A percentile compares a stretch with the other conserved stretches of the same genome.
Evolutionary conservation across 2,113 vertebrate species (phyloP).

Genomic region (Zootoca vivipara): DNA sequence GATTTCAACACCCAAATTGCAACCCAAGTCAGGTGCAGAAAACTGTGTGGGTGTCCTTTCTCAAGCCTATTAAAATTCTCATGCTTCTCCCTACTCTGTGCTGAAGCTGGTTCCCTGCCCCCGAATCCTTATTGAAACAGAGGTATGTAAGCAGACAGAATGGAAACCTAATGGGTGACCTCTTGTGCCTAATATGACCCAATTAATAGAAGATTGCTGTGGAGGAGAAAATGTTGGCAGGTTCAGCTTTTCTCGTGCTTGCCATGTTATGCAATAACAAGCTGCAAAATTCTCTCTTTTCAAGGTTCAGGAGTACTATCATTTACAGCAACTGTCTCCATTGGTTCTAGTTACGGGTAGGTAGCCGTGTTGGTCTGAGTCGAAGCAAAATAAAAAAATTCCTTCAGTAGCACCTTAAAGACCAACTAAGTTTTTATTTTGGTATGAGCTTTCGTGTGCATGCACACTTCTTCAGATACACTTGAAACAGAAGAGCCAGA

Average conservation of each 20-base stretch:
- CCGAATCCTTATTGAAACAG: too few species aligned
- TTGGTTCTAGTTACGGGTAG: too few species aligned
- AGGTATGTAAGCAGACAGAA: not conserved
- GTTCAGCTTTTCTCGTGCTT: not conserved
- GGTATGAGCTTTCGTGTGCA: too few species aligned
- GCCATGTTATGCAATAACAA: not conserved
- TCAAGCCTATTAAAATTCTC: not conserved
- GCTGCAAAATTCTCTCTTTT: not conserved
- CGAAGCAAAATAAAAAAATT: too few species aligned
- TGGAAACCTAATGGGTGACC: not conserved
- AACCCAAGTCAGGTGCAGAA: not conserved
- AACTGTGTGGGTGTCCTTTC: not conserved
- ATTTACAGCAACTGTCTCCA: not conserved
- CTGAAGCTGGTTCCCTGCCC: not conserved
- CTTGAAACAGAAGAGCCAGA: too few species aligned
- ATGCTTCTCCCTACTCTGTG: not conserved
- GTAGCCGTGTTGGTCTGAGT: too few species aligned
- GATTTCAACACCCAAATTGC: slow-evolving; percentile 17
- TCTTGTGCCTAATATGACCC: not conserved
- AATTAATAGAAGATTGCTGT: not conserved
- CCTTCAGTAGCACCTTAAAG: too few species aligned
- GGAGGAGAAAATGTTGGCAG: not conserved
- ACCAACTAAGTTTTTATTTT: too few species aligned
- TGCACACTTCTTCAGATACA: too few species aligned
- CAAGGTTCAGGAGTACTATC: not conserved